Evolutionary conservation across 2,113 vertebrate species (phyloP), one percentile per base, ranked within the genome.

Genomic region (Chaenogobius annularis): DNA sequence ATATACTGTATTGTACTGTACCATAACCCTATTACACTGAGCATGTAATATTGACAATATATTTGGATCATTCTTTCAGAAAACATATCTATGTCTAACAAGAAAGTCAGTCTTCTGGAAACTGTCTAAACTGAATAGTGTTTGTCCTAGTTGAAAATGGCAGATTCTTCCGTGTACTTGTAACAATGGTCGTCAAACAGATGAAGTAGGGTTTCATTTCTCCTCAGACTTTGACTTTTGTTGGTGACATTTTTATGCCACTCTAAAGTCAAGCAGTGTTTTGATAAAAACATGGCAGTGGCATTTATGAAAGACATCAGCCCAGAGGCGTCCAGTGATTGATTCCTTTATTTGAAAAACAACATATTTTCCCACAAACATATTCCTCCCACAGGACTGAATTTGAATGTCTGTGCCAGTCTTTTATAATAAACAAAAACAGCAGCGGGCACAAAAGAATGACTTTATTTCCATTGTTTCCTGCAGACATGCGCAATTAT

Each of bases 291-390:
- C 59, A 62, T 62, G 35, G 31, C 59, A 31, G 31, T 63, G 61
- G 61, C 61, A 63, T 63, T 63, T 63, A 40, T 63, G 35, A 63
- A 63, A 40, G 31, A 63, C 61, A 63, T 63, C 35, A 63, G 61
- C 61, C 58, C 61, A 63, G 61, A 63, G 61, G 61, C 61, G 35
- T 63, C 61, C 61, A 6, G 61, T 63, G 61, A 63, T 63, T 63
- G 61, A 63, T 63, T 63, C 35, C 61, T 63, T 40, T 63, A 63
- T 63, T 63, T 63, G 35, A 40, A 63, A 63, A 63, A 63, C 61
- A 63, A n/a, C 61, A 43, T 63, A 19, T 43, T 63, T 63, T 63
- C 35, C 17, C n/a, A 40, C 61, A 63, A 63, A 63, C 61, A 20
- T 17, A 63, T 63, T 63, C 19, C 61, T 43, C 61, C 61, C 61